A percentile compares a stretch with the other conserved stretches of the same genome.
Conservation (phyloP, 2,113 vertebrate species). For the Psittacula cyanocephala region DNA sequence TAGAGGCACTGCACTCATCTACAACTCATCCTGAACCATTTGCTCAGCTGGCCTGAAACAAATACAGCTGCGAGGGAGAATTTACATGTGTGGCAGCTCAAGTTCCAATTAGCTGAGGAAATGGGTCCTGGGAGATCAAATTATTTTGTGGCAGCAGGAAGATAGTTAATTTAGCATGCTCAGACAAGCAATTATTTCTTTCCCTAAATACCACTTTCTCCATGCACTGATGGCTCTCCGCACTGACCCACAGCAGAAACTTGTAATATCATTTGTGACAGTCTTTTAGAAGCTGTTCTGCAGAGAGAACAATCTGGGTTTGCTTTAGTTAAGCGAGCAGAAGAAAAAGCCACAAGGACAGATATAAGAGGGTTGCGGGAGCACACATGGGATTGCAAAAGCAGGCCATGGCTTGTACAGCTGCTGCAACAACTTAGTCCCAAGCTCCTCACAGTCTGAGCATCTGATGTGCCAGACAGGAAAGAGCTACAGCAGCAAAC, state of each 20-base stretch:
- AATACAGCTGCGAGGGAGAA: slow-evolving; percentile 40
- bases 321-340: not conserved
- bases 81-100: slow-evolving; percentile 14
- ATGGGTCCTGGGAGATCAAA: slow-evolving; percentile 58
- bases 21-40: not conserved
- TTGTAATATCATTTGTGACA: slow-evolving; percentile 7
- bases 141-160: slow-evolving; percentile 56
- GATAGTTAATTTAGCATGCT: slow-evolving; percentile 50
- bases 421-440: not conserved
- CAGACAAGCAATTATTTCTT: slow-evolving; percentile 58
- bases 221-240: not conserved
- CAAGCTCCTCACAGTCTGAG: not conserved
- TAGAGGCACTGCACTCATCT: rapidly evolving
- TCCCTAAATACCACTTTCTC: slow-evolving; percentile 49
- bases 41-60: slow-evolving; percentile 17
- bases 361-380: not conserved
- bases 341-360: not conserved
- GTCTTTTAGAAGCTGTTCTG: slow-evolving; percentile 1
- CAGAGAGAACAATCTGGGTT: not conserved
- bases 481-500: not conserved
- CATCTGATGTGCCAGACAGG: too few species aligned
- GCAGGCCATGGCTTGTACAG: not conserved
- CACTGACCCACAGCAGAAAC: not conserved
- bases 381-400: not conserved
- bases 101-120: slow-evolving; percentile 61